Base-by-base conservation (phyloP, 1,140 invertebrate species). In the Lucilia sericata region DNA sequence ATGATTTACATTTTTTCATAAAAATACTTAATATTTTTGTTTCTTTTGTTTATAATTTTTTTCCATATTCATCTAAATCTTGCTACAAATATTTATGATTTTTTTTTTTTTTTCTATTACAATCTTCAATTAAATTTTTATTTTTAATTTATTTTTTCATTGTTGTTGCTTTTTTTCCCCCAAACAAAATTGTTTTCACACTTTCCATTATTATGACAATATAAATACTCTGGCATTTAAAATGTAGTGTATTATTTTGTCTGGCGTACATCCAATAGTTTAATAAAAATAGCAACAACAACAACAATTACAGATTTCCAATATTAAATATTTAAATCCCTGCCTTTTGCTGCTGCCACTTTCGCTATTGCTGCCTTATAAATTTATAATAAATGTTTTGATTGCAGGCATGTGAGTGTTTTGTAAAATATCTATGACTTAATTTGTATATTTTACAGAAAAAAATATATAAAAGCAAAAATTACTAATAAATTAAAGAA, bases 171-270 rank as follows among this genome's bases (percentile, higher is more conserved):
- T 42, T 42, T 42, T 7, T 42, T 42, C 25, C 25, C 25, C 25
- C 25, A 10, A 42, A 42, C 42, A 42, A 7, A 42, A 42, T 42
- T 42, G 5, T 42, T 42, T 42, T 55, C 51, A 55, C 51, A 55
- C 51, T 55, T 55, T 55, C 51, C 51, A 55, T 55, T 55, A 55
- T 55, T 55, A 55, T 55, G 51, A 55, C 51, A 55, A 55, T 55
- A 55, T 55, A 55, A 55, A 55, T n/a, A 55, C 51, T 55, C 17
- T 55, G 51, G 51, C 12, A 55, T 55, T 55, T 55, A 13, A 55
- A 55, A 55, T 17, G 12, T 2, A 13, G 51, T 17, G 51, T n/a
- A 42, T 55, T 55, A 55, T 55, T 55, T 55, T 55, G 51, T 55
- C 51, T 55, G 51, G 51, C 51, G 12, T 17, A 55, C 51, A 55